phyloP scores from a whole-genome alignment of 53 echinoderm and acorn worm genomes.

The Echinarachnius parma region DNA sequence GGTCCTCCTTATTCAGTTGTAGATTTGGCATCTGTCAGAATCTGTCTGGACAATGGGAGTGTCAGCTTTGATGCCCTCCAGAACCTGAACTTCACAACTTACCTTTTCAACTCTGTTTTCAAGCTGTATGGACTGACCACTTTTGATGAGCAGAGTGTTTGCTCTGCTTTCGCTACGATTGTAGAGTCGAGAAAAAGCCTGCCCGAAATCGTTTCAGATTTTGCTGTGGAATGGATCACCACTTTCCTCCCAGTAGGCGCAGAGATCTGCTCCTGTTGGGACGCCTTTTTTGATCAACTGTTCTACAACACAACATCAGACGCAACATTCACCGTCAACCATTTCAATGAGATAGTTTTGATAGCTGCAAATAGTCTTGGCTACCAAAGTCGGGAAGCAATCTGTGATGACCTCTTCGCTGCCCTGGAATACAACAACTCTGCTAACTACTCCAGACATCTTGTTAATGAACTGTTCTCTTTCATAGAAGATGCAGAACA shows the following conservation, averaged over 20 bases:
- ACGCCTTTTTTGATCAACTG: neutral
- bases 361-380: slow-evolving; percentile 20
- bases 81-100: neutral
- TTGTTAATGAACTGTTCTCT: neutral
- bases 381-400: neutral
- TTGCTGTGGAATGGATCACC: slow-evolving; percentile 1
- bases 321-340: neutral
- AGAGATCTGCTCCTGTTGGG: slow-evolving; percentile 24
- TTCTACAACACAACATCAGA: neutral
- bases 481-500: slow-evolving; percentile 9
- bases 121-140: neutral
- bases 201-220: neutral
- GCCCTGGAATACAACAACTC: neutral
- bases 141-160: neutral
- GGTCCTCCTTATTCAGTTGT: neutral
- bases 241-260: neutral
- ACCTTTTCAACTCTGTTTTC: neutral
- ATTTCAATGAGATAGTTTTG: slow-evolving; percentile 21
- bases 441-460: neutral
- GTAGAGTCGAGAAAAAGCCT: neutral
- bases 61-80: neutral
- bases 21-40: slow-evolving; percentile 2
- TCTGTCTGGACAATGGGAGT: slow-evolving; percentile 25
- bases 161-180: neutral
- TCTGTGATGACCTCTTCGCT: slow-evolving; percentile 7